Conservation (phyloP, 2,888 invertebrate species). For the Invenusta paracnida region DNA sequence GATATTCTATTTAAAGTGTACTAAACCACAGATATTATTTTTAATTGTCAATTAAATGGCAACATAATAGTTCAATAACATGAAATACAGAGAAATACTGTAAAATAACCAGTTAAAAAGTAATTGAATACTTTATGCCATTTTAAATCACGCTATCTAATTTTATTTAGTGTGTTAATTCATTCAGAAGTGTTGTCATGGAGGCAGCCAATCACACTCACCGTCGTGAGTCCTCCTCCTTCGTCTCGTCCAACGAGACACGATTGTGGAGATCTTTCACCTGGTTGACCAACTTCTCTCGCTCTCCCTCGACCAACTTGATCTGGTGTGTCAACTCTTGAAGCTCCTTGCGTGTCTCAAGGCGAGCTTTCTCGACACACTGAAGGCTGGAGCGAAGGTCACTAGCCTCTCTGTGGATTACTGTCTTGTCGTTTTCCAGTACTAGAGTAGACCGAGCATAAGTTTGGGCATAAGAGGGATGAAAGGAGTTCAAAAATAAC, state of each 20-base stretch:
- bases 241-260: slow-evolving; percentile 59
- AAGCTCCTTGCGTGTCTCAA: slow-evolving; percentile 70
- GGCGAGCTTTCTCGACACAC: slow-evolving; percentile 70
- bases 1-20: too few relatives aligned
- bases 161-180: too few relatives aligned
- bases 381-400: slow-evolving; percentile 70
- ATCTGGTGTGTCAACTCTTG: slow-evolving; percentile 61
- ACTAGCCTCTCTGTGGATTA: slow-evolving; percentile 73
- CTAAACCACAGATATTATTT: too few relatives aligned
- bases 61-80: too few relatives aligned
- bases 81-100: too few relatives aligned
- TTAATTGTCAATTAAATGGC: too few relatives aligned
- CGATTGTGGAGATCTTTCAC: slow-evolving; percentile 57
- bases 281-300: slow-evolving; percentile 58
- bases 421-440: slow-evolving; percentile 73
- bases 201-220: too few relatives aligned
- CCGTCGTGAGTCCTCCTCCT: slow-evolving; percentile 59
- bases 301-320: slow-evolving; percentile 58
- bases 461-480: neutral
- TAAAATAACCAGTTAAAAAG: too few relatives aligned
- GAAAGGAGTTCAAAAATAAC: too few relatives aligned
- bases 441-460: slow-evolving; percentile 60
- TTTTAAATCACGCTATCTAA: too few relatives aligned
- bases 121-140: too few relatives aligned
- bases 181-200: too few relatives aligned